Base-by-base conservation (phyloP, 1,140 invertebrate genomes). In the Maconellicoccus hirsutus region DNA sequence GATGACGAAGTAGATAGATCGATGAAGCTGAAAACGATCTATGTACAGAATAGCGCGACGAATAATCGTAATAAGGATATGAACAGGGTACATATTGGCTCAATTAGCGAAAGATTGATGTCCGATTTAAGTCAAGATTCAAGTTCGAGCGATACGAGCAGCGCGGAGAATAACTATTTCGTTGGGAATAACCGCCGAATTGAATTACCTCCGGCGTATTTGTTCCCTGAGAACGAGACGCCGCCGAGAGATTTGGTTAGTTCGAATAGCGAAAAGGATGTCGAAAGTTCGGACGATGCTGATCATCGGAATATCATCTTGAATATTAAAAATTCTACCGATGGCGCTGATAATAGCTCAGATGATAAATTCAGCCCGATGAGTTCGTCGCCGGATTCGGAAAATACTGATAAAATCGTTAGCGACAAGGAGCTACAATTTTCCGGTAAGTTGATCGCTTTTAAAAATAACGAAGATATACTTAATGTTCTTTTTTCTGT, bases 171-270 rank as follows among this genome's bases (percentile, higher is more conserved):
- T 16, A 66, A 66, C 25, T 66, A 66, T 25, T 66, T 66, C 61
- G 61, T 87, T 75, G 89, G 87, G 1, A 25, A 12, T 12, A 66
- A 66, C 76, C 81, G 88, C 70, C 81, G 87, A 59, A 92, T 88
- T 75, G 90, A 91, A 79, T 89, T 92, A 86, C 89, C 89, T 33
- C 89, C 89, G 19, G 84, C 87, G 21, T 91, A 90, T 77, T 80
- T 91, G 42, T 91, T 91, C 78, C 87, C 88, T 22, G 89, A 91
- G 79, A 86, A 84, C 75, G 86, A 88, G 75, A 82, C 84, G 70
- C 84, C 84, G 39, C 84, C 83, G 52, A 83, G 83, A 7, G 81
- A 82, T 79, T 80, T 86, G 71, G 78, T 85, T 75, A 25, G 39
- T 59, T 59, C 66, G 21, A 66, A 71, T 71, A 8, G 7, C 10